phyloP scores from a whole-genome alignment of 2,113 vertebrate species.

The Monarcha castaneiventris region DNA sequence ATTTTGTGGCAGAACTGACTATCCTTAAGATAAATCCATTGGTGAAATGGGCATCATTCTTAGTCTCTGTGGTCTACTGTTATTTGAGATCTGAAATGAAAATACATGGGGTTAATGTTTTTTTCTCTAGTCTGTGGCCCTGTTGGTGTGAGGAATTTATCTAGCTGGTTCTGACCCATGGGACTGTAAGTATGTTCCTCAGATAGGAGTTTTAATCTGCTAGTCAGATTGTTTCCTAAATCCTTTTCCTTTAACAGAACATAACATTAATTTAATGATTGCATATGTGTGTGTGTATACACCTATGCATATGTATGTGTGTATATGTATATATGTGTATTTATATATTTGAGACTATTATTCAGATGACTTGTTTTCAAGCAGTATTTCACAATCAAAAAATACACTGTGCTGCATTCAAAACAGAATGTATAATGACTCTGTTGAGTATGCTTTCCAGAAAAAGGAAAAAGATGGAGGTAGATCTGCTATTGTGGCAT shows the following conservation, averaged over 20 bases:
- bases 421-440: not conserved
- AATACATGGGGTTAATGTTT: not conserved
- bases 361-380: not conserved
- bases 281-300: not conserved
- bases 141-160: not conserved
- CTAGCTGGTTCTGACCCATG: not conserved
- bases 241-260: not conserved
- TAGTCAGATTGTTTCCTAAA: slow-evolving; percentile 42
- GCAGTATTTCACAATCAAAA: slow-evolving; percentile 45
- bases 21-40: not conserved
- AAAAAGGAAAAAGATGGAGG: not conserved
- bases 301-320: not conserved
- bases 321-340: slow-evolving; percentile 26
- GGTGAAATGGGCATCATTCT: not conserved
- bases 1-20: not conserved
- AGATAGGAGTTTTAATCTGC: slow-evolving; percentile 25
- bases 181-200: not conserved
- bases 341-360: not conserved
- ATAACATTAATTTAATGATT: slow-evolving; percentile 2
- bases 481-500: not conserved
- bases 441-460: not conserved
- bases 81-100: slow-evolving; percentile 13
- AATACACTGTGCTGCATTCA: slow-evolving; percentile 29
- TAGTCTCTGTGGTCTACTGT: slow-evolving; percentile 19
- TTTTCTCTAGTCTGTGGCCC: not conserved